Percentiles rank a stretch among this genome's conserved stretches.
These are phyloP conservation scores for Ageneiosus marmoratus DNA, from an alignment of 2,113 vertebrate species.

Conservation along the genomic window DNA sequence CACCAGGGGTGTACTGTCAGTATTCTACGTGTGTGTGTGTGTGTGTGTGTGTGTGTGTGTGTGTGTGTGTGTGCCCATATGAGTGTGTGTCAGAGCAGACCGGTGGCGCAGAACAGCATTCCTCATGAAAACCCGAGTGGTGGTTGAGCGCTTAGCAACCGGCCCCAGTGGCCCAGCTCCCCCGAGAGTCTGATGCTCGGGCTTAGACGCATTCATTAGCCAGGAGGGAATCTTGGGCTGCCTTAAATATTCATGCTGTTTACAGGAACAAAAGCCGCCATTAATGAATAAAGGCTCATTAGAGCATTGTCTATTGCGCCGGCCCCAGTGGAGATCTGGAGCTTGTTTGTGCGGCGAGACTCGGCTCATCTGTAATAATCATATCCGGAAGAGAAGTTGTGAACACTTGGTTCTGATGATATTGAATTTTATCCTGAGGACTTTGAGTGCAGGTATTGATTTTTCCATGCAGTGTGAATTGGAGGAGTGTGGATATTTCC, in stretches of 20 bases:
- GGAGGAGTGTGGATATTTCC: slow-evolving; percentile 25
- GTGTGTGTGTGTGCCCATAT: slow-evolving; percentile 7
- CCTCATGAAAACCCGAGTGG: slow-evolving; percentile 42
- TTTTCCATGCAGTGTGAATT: slow-evolving; percentile 24
- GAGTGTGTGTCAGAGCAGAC: slow-evolving; percentile 32
- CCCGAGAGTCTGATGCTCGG: slow-evolving; percentile 45
- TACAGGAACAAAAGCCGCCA: slow-evolving; percentile 58
- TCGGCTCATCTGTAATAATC: slow-evolving; percentile 29
- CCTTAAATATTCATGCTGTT: slow-evolving; percentile 61
- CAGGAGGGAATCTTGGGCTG: slow-evolving; percentile 53
- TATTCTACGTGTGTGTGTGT: slow-evolving; percentile 4
- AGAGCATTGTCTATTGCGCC: slow-evolving; percentile 43
- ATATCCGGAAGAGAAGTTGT: slow-evolving; percentile 11
- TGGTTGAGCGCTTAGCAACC: slow-evolving; percentile 55
- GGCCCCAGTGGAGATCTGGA: slow-evolving; percentile 10
- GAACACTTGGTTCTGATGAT: slow-evolving; percentile 27
- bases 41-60: slow-evolving; percentile 26
- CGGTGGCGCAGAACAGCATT: slow-evolving; percentile 45
- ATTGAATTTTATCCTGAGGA: slow-evolving; percentile 2
- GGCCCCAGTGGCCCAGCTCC: slow-evolving; percentile 47
- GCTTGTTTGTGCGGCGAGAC: slow-evolving; percentile 10
- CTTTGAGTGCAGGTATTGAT: slow-evolving; percentile 34
- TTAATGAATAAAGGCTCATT: slow-evolving; percentile 54
- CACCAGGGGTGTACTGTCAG: slow-evolving; percentile 37
- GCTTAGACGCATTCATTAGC: slow-evolving; percentile 56